Base-by-base conservation (phyloP, 2,888 invertebrate genomes). In the Odontocerum albicorne region DNA sequence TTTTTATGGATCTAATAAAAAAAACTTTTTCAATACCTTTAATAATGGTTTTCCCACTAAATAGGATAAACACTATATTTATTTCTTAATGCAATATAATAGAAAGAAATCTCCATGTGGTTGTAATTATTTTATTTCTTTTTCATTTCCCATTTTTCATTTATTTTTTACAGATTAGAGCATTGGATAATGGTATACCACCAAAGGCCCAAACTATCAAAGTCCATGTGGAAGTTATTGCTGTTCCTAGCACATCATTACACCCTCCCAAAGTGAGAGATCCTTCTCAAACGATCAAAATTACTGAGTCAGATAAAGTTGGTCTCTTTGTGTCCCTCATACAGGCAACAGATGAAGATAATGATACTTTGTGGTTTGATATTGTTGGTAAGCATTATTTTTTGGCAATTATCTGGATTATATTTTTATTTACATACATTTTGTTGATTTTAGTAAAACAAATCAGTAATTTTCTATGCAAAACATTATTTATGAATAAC, bases 341-440 rank as follows among this genome's bases (percentile, higher is more conserved):
- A 65, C 88, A 91, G 67, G 96, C 95, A 4, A 75, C 79, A 33
- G 96, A 96, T 73, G 85, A 86, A 49, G 96, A 96, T 68, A 86
- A 85, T 38, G 92, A 96, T 69, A 80, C 85, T 55, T 77, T 98
- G 63, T 96, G 94, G 90, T 97, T 90, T 72, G 88, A 90, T 66
- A 96, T 98, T 62, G 83, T 86, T 56, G 88, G 90, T 91, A 71
- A 76, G 86, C 76, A 57, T 21, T 16, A 2, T 38, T 27, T 45
- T 20, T 27, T 6, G 10, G 6, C 27, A 27, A 7, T 27, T 6
- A 27, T 27, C 27, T 7, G 6, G 10, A 8, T 27, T 10, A 27
- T 6, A 27, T 27, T 7, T 10, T 27, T 27, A 27, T 27, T 6
- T 27, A 27, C 10, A 6, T 27, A 27, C 27, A n/a, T n/a, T n/a